Evolutionary conservation across 2,888 invertebrate species (phyloP).

Genomic region (Andrena minutula): DNA sequence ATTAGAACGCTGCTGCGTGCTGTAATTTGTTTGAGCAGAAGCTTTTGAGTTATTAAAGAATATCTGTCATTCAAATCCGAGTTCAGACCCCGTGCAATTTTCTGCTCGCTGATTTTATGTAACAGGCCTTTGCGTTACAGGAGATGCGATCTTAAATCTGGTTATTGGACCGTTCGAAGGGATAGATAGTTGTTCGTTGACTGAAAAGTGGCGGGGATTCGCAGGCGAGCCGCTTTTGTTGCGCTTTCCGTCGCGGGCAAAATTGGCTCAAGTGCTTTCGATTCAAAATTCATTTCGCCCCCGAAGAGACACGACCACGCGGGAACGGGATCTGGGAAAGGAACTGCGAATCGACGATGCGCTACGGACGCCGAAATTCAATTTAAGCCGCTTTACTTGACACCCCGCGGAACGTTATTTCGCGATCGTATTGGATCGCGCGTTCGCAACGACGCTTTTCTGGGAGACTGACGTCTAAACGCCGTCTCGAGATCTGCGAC

Average conservation of each 20-base stretch:
- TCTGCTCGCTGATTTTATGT: too few species aligned
- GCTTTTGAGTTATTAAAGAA: too few species aligned
- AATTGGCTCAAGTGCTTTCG: conserved; percentile 3
- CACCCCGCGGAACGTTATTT: conserved; percentile 55
- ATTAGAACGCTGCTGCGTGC: not conserved
- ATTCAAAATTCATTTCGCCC: conserved; percentile 1
- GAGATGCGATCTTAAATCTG: too few species aligned
- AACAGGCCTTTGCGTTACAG: too few species aligned
- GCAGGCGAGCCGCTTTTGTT: not conserved
- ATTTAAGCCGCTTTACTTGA: conserved; percentile 51
- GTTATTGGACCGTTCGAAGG: too few species aligned
- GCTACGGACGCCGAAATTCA: conserved; percentile 42
- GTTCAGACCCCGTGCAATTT: too few species aligned
- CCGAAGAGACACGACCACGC: not conserved
- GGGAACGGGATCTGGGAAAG: not conserved
- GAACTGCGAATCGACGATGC: not conserved
- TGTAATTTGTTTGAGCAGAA: too few species aligned
- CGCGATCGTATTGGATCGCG: conserved; percentile 42
- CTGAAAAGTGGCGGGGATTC: too few species aligned
- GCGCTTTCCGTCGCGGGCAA: not conserved
- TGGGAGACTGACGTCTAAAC: conserved; percentile 8
- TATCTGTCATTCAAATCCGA: too few species aligned
- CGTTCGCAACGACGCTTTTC: conserved; percentile 27
- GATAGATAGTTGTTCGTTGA: too few species aligned
- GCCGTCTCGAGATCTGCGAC: not conserved